phyloP scores from a whole-genome alignment of 1,140 invertebrate species.

The Neuroterus valhalla region DNA sequence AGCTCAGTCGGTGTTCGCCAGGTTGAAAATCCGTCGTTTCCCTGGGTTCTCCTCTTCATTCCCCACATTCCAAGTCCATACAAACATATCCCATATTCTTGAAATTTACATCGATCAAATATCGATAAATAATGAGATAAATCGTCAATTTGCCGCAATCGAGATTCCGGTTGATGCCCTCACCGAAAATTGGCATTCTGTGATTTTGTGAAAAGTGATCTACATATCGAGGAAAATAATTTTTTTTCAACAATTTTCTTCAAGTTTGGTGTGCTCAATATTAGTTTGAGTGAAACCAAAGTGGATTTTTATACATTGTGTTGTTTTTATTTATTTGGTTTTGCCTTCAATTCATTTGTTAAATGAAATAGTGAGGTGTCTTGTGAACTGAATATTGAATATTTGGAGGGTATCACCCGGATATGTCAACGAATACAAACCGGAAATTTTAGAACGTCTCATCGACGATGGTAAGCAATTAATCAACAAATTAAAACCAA shows the following conservation, averaged over 20 bases:
- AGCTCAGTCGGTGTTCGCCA: slow-evolving; percentile 71
- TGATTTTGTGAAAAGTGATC: too few relatives aligned
- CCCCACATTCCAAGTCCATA: slow-evolving; percentile 27
- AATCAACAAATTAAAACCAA: neutral
- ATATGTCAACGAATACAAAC: slow-evolving; percentile 3
- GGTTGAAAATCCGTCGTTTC: slow-evolving; percentile 69
- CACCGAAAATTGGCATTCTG: too few relatives aligned
- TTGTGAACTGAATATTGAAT: neutral
- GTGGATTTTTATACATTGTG: too few relatives aligned
- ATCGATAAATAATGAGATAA: too few relatives aligned
- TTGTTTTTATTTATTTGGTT: too few relatives aligned
- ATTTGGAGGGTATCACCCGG: neutral
- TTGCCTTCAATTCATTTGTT: too few relatives aligned
- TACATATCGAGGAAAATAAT: too few relatives aligned
- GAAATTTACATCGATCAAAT: neutral
- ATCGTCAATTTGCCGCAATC: too few relatives aligned
- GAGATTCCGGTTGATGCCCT: too few relatives aligned
- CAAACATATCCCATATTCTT: slow-evolving; percentile 4
- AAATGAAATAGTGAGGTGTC: neutral
- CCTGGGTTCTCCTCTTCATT: slow-evolving; percentile 36
- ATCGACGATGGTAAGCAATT: slow-evolving; percentile 12
- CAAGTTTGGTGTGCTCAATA: too few relatives aligned
- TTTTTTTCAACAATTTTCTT: too few relatives aligned
- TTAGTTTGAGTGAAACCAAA: too few relatives aligned
- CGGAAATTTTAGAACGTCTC: slow-evolving; percentile 18